A percentile compares a stretch with the other conserved stretches of the same genome.
phyloP scores from a whole-genome alignment of 1,140 invertebrate species.

The Glossosoma conforme region DNA sequence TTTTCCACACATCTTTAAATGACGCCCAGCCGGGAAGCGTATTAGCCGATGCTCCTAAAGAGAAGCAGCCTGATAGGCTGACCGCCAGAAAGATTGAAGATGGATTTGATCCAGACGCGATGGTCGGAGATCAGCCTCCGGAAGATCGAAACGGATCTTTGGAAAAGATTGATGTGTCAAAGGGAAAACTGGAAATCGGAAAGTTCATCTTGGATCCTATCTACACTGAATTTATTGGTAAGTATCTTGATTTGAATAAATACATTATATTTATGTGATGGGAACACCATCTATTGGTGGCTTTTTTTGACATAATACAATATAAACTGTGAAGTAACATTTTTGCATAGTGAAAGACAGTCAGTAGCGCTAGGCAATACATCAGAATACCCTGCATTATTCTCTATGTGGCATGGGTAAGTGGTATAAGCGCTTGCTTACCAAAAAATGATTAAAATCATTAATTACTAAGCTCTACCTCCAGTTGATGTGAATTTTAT shows the following conservation, averaged over 20 bases:
- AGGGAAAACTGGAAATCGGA: constrained; percentile 65
- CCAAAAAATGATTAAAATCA: too few relatives aligned
- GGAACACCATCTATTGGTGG: too few relatives aligned
- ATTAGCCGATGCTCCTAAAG: constrained; percentile 36
- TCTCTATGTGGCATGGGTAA: too few relatives aligned
- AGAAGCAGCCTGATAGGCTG: constrained; percentile 24
- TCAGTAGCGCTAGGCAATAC: too few relatives aligned
- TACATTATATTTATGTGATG: too few relatives aligned
- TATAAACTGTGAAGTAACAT: too few relatives aligned
- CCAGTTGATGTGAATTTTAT: too few relatives aligned
- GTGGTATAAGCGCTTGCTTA: too few relatives aligned
- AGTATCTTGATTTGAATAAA: constrained; percentile 33
- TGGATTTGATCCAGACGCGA: constrained; percentile 44
- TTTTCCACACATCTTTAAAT: constrained; percentile 74
- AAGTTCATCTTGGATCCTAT: constrained; percentile 77
- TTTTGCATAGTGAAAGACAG: too few relatives aligned
- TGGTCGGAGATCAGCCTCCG: constrained; percentile 46
- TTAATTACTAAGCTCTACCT: too few relatives aligned
- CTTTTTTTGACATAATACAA: background rate
- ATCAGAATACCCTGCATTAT: too few relatives aligned
- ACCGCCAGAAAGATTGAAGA: constrained; percentile 23
- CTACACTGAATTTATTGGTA: constrained; percentile 85
- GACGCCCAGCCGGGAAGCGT: constrained; percentile 48
- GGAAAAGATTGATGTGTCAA: constrained; percentile 50
- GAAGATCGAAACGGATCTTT: constrained; percentile 53